Conservation (phyloP, 2,888 invertebrate genomes). For the Macroteleia sp. region DNA sequence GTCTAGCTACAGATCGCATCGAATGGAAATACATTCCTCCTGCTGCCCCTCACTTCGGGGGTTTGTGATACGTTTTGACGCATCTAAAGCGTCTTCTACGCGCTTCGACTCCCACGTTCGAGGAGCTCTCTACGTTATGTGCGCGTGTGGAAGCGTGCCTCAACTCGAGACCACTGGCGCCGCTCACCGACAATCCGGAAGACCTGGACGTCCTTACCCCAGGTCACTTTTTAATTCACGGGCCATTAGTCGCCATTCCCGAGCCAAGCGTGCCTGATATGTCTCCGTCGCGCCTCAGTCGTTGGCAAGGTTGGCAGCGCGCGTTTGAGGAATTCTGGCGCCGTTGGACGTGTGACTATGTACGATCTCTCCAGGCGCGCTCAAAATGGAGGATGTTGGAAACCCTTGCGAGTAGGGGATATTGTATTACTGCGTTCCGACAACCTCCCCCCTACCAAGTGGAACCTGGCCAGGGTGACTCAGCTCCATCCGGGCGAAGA, state of each 20-base stretch:
- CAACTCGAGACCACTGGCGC: neutral
- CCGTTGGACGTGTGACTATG: constrained; percentile 1
- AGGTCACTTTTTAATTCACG: neutral
- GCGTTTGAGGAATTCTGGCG: constrained; percentile 3
- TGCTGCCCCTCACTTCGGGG: constrained; percentile 10
- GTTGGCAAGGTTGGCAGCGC: neutral
- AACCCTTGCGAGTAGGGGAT: neutral
- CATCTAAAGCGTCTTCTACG: neutral
- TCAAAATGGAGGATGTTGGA: neutral
- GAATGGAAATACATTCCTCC: neutral
- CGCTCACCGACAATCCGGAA: neutral
- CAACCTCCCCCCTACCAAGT: constrained; percentile 3
- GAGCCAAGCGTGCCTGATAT: neutral
- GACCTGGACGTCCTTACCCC: neutral
- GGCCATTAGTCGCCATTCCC: neutral
- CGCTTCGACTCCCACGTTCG: constrained; percentile 1
- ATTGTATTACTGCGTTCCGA: neutral
- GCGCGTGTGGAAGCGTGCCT: neutral
- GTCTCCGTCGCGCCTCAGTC: neutral
- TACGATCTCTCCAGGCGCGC: neutral
- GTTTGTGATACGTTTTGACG: neutral
- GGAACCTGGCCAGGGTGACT: constrained; percentile 8
- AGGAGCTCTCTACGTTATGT: neutral
- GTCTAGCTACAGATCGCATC: neutral
- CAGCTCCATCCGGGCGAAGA: neutral